Percentiles rank a stretch among this genome's conserved stretches.
These are phyloP conservation scores for Salvelinus namaycush DNA, from an alignment of 2,113 vertebrate genomes.

Conservation along the genomic window DNA sequence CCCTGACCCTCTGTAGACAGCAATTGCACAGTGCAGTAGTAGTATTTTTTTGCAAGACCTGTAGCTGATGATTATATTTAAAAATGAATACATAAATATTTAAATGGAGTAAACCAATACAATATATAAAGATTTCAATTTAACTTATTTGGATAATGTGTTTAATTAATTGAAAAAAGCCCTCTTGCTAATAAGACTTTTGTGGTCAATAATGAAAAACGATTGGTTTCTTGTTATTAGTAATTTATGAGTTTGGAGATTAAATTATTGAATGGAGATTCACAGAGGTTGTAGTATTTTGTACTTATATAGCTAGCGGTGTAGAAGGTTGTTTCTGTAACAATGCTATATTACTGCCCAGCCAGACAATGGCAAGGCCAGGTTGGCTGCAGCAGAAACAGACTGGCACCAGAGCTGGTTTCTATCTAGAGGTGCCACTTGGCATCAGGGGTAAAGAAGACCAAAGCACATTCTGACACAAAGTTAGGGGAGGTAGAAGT, in stretches of 20 bases:
- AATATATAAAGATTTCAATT: constrained; percentile 67
- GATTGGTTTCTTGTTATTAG: constrained; percentile 56
- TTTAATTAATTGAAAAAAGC: constrained; percentile 48
- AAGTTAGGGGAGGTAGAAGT: constrained; percentile 8
- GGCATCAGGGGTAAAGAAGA: constrained; percentile 33
- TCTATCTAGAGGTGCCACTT: constrained; percentile 23
- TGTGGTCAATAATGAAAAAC: constrained; percentile 31
- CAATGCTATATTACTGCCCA: too few relatives aligned
- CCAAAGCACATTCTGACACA: constrained; percentile 41
- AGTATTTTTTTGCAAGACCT: constrained; percentile 63
- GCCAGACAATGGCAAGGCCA: too few relatives aligned
- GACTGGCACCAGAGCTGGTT: neutral
- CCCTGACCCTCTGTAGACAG: constrained; percentile 66
- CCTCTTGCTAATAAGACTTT: constrained; percentile 41
- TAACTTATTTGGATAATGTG: constrained; percentile 71
- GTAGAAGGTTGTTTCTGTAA: too few relatives aligned
- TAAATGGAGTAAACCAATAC: constrained; percentile 69
- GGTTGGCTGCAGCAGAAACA: too few relatives aligned
- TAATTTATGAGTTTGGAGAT: constrained; percentile 57
- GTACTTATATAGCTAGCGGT: constrained; percentile 5
- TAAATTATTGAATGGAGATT: constrained; percentile 37
- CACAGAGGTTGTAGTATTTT: constrained; percentile 40
- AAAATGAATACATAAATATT: constrained; percentile 60
- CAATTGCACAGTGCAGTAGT: constrained; percentile 63
- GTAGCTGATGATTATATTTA: constrained; percentile 70